A percentile compares a stretch with the other conserved stretches of the same genome.
Evolutionary conservation across 92 coral and sea anemone species (phyloP).

Genomic region (Bergia sp.): DNA sequence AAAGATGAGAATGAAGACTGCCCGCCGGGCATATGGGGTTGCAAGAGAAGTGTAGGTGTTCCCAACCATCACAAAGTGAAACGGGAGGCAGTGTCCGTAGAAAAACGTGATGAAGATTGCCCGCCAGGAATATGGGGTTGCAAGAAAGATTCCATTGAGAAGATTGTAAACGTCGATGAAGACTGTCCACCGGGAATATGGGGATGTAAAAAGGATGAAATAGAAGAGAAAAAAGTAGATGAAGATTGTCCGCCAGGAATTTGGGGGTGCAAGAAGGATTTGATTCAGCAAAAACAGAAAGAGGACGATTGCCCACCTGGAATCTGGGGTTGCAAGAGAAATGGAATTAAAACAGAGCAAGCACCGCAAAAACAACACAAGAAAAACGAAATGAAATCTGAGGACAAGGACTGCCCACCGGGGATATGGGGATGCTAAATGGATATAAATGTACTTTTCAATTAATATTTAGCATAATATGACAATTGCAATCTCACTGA

Average conservation of each 20-base stretch:
- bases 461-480: too few relatives aligned
- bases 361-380: neutral
- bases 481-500: neutral
- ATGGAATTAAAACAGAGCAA: neutral
- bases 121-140: slow-evolving; percentile 18
- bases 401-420: slow-evolving; percentile 1
- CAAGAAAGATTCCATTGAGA: neutral
- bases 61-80: slow-evolving; percentile 14
- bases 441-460: neutral
- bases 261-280: slow-evolving; percentile 17
- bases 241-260: slow-evolving; percentile 28
- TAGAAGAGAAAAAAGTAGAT: neutral
- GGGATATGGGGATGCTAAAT: slow-evolving; percentile 28
- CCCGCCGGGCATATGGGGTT: slow-evolving; percentile 32
- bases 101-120: neutral
- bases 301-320: slow-evolving; percentile 1
- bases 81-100: neutral
- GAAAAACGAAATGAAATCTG: neutral
- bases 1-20: slow-evolving; percentile 11
- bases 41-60: slow-evolving; percentile 10
- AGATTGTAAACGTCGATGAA: neutral
- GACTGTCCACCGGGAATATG: slow-evolving; percentile 43
- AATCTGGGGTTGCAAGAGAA: slow-evolving; percentile 17
- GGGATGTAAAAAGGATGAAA: slow-evolving; percentile 33
- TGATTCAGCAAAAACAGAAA: neutral